Conservation (phyloP, 2,888 invertebrate genomes). For the Eucera pruinosa region DNA sequence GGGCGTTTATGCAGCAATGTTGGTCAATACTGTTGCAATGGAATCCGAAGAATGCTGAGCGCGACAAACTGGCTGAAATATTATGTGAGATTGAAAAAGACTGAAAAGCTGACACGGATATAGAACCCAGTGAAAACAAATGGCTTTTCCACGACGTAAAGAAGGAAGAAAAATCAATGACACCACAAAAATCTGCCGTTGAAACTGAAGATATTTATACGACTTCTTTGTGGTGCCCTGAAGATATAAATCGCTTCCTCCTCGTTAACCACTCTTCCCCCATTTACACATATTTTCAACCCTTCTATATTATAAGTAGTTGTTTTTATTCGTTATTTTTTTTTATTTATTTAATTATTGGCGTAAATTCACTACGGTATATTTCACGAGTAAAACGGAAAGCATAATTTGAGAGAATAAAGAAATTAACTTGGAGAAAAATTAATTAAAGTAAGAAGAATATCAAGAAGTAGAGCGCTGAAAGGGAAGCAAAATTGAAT, state of each 20-base stretch:
- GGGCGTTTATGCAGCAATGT: not conserved
- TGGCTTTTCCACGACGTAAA: not conserved
- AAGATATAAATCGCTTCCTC: not conserved
- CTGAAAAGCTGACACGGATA: constrained; percentile 5
- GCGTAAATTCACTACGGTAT: no score
- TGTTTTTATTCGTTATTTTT: no score
- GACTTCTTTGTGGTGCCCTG: not conserved
- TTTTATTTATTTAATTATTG: no score
- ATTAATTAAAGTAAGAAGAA: no score
- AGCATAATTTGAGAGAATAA: no score
- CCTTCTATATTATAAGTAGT: no score
- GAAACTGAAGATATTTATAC: constrained; percentile 3
- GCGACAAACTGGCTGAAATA: constrained; percentile 1
- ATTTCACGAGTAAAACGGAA: no score
- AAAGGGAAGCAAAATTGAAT: no score
- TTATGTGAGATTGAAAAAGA: not conserved
- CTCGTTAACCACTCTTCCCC: not conserved
- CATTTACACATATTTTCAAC: no score
- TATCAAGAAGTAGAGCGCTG: no score
- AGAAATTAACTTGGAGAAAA: no score
- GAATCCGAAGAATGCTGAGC: not conserved
- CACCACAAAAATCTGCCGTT: constrained; percentile 3
- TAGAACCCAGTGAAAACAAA: not conserved
- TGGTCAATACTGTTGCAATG: not conserved
- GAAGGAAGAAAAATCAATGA: not conserved